Conservation (phyloP, 2,113 vertebrate species). For the Cyprinus carpio region DNA sequence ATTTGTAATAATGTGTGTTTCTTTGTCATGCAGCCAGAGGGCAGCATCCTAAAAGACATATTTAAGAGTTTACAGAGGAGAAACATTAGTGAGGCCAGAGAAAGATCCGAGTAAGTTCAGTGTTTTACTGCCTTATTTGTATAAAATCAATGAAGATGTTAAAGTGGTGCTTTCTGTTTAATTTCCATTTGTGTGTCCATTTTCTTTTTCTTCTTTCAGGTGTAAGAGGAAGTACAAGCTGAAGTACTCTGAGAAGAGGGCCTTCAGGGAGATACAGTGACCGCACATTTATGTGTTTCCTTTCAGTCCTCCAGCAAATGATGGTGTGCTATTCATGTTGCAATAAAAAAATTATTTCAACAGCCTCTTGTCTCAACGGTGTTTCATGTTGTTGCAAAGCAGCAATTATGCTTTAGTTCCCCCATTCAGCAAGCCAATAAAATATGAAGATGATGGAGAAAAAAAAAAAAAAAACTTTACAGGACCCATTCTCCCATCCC, state of each 20-base stretch:
- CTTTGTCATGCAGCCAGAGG: conserved; percentile 80
- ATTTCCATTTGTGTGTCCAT: not conserved
- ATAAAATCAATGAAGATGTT: not conserved
- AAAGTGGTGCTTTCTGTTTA: not conserved
- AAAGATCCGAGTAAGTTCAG: conserved; percentile 84
- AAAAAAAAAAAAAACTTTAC: no score
- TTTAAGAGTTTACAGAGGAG: conserved; percentile 93
- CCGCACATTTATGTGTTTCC: not conserved
- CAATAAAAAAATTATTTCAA: not conserved
- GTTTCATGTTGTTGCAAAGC: not conserved
- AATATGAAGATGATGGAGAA: no score
- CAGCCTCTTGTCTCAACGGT: not conserved
- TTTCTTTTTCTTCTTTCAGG: conserved; percentile 63
- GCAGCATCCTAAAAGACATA: conserved; percentile 83
- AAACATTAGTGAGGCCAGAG: conserved; percentile 87
- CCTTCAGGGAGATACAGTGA: conserved; percentile 83
- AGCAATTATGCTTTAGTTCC: not conserved
- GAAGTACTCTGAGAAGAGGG: conserved; percentile 87
- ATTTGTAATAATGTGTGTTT: conserved; percentile 46
- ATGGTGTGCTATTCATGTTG: not conserved
- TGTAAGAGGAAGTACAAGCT: conserved; percentile 85
- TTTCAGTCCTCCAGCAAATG: not conserved
- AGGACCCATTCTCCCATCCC: not conserved
- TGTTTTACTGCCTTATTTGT: conserved; percentile 19
- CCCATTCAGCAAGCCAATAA: not conserved